Evolutionary conservation across 1,140 invertebrate genomes (phyloP).

Genomic region (Pemphigus obesinymphae): DNA sequence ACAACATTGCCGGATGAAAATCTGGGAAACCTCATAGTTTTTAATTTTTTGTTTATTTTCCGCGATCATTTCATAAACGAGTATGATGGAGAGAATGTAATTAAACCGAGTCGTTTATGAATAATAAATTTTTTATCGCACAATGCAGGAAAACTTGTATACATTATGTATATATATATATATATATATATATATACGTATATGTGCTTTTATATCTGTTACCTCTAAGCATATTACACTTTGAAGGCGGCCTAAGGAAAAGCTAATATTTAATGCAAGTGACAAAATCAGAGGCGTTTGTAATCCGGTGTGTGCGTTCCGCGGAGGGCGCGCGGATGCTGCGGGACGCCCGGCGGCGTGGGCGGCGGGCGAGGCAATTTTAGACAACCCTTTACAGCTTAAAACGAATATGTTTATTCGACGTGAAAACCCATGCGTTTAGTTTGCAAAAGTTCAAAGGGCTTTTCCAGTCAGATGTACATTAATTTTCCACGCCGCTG

Average conservation of each 20-base stretch:
- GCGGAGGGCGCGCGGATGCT: background rate
- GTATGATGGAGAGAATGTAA: too few relatives aligned
- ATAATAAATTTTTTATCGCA: background rate
- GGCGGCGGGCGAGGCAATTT: slow-evolving; percentile 10
- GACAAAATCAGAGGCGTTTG: slow-evolving; percentile 38
- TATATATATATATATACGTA: background rate
- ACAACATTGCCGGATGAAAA: too few relatives aligned
- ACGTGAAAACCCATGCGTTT: slow-evolving; percentile 40
- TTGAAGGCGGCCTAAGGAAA: slow-evolving; percentile 7
- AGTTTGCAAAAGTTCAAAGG: slow-evolving; percentile 41
- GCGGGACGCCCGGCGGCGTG: background rate
- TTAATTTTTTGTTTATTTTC: too few relatives aligned
- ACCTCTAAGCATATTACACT: background rate
- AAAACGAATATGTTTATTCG: slow-evolving; percentile 41
- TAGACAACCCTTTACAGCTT: slow-evolving; percentile 39
- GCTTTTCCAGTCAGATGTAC: slow-evolving; percentile 41
- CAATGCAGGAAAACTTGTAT: background rate
- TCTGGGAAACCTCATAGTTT: too few relatives aligned
- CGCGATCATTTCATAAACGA: too few relatives aligned
- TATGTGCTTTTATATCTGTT: background rate
- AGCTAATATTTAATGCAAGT: slow-evolving; percentile 39
- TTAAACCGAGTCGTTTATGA: too few relatives aligned
- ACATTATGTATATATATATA: background rate
- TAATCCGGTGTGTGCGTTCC: slow-evolving; percentile 28
- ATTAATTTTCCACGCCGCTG: slow-evolving; percentile 41